phyloP scores from a whole-genome alignment of 2,888 invertebrate genomes.

The Emmelina monodactyla region DNA sequence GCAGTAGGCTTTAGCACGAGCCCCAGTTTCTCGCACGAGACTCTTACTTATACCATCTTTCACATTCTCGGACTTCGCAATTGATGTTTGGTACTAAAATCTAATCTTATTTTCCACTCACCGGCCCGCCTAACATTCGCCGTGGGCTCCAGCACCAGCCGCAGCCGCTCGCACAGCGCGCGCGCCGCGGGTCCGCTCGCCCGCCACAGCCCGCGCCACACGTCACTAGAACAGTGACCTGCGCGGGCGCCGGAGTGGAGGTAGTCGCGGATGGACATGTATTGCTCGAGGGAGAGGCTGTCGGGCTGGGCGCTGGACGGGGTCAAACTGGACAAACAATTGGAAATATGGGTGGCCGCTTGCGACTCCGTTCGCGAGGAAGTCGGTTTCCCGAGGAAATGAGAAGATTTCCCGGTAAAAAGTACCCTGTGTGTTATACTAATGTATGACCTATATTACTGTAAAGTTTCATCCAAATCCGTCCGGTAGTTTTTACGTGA shows the following conservation, averaged over 20 bases:
- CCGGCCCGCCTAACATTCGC: constrained; percentile 84
- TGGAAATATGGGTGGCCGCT: too few species aligned
- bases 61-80: too few species aligned
- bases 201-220: constrained; percentile 70
- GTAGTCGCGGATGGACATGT: constrained; percentile 38
- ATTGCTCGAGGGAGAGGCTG: constrained; percentile 36
- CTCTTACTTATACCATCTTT: too few species aligned
- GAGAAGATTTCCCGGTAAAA: too few species aligned
- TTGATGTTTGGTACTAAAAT: too few species aligned
- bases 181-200: constrained; percentile 50
- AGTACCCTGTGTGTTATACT: too few species aligned
- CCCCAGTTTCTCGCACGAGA: constrained; percentile 89
- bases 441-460: too few species aligned
- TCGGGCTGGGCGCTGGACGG: constrained; percentile 23
- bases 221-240: constrained; percentile 40
- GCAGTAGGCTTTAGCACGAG: constrained; percentile 95
- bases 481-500: too few species aligned
- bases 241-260: constrained; percentile 21
- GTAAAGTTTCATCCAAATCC: too few species aligned
- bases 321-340: constrained; percentile 29
- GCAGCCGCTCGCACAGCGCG: constrained; percentile 86
- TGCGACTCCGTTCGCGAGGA: too few species aligned
- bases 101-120: too few species aligned
- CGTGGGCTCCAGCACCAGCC: constrained; percentile 95
- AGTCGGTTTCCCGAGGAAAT: too few species aligned